Base-by-base conservation (phyloP, 2,797 vertebrate species). In the Chelon auratus region DNA sequence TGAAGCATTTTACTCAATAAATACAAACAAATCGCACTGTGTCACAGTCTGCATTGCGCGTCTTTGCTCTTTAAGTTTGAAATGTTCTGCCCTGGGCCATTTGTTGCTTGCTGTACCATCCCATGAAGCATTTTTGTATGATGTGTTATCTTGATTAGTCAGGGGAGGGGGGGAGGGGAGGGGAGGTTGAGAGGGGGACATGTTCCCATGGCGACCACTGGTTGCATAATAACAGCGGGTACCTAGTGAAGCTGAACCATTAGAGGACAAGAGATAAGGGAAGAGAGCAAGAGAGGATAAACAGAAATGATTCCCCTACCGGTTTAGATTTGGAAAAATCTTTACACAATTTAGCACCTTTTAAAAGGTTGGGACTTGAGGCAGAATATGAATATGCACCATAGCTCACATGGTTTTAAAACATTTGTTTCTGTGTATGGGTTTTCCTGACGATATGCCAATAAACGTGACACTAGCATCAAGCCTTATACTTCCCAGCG, bases 131-230 rank as follows among this genome's bases (percentile, higher is more conserved):
- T 70, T 80, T 26, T 74, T 72, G 42, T 76, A 52, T 75, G 71
- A 83, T 80, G 85, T 75, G 75, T 74, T 72, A 71, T 81, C 81
- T 85, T 72, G 47, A 65, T 67, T 20, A 81, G 85, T 85, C 66
- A 72, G 9, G 30, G 66, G 42, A 42, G 59, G 57, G 33, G 57
- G 33, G 62, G 57, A 26, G 62, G 47, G 59, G 65, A 13, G 43
- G 17, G 17, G 43, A 63, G 60, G 78, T 18, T 30, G 33, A 57
- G 75, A 24, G 40, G 42, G 47, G 62, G 64, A 62, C 60, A 61
- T 72, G 89, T 89, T 92, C 74, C 90, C 88, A 90, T 90, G 87
- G 90, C 84, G 82, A 93, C 90, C 77, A 78, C 66, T 59, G 59
- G 85, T 92, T 91, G 87, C 84, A 88, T 91, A 91, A 92, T 57